Evolutionary conservation across 2,113 vertebrate genomes (phyloP), one percentile per base, ranked within the genome.

Genomic region (Oreochromis spilurus): DNA sequence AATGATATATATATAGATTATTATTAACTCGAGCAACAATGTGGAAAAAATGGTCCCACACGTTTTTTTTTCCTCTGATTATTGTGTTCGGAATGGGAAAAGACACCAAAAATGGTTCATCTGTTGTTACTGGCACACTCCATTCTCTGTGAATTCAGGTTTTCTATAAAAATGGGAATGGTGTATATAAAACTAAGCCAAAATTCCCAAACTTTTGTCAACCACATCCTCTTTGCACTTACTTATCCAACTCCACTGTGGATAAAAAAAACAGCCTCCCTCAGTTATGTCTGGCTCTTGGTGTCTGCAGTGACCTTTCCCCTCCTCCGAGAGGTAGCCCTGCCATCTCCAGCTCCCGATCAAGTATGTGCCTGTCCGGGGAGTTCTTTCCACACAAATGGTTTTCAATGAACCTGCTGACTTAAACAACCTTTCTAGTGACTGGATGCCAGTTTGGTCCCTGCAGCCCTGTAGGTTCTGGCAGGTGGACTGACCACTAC

Each of bases 361-460:
- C 86, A 84, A 88, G 67, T 90, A 79, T 36, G 16, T 87, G 89
- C 81, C 84, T 90, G 81, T 88, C 81, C 9, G 4, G 77, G 77
- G 72, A 89, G 45, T 84, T 88, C 80, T 91, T 93, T 92, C 80
- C 90, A 90, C 89, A 75, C 84, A 84, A 91, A 67, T 85, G 86
- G 78, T 88, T 94, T 91, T 91, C 89, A 89, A 17, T 89, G 75
- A 93, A 89, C 82, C 88, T 91, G 90, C 84, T 90, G 90, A 89
- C 67, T 91, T 90, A 57, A 84, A 79, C 21, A 79, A 75, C 78
- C 82, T 81, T 89, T 88, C 88, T 93, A 58, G 70, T 87, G 60
- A 88, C 78, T 81, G 52, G 60, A 87, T 78, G 12, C 86, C 54
- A 54, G 29, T 92, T 84, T 85, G 82, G 84, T 55, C 82, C 67